These are phyloP conservation scores for Heliconius nattereri DNA, from an alignment of 1,140 invertebrate genomes.

Conservation along the genomic window DNA sequence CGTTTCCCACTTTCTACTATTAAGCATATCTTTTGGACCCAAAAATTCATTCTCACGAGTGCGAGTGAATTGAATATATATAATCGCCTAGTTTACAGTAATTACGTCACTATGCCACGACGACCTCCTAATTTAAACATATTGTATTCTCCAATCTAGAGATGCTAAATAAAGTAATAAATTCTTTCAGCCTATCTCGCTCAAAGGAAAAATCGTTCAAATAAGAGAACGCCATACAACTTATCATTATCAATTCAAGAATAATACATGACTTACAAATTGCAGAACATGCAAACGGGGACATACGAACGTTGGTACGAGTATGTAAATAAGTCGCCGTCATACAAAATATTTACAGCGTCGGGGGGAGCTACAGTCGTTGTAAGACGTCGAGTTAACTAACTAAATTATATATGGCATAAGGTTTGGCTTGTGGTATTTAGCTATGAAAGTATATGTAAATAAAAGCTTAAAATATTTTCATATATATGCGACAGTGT, in stretches of 20 bases:
- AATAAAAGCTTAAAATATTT: not conserved
- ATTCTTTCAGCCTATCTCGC: no score
- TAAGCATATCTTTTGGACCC: no score
- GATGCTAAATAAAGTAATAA: no score
- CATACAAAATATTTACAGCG: constrained; percentile 17
- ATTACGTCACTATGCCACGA: no score
- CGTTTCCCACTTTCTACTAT: not conserved
- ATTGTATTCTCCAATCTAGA: no score
- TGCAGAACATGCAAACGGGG: constrained; percentile 1
- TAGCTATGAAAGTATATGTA: not conserved
- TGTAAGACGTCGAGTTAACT: not conserved
- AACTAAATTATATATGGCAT: not conserved
- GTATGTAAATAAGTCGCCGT: not conserved
- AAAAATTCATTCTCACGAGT: no score
- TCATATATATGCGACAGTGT: not conserved
- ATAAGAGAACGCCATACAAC: not conserved
- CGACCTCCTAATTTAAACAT: no score
- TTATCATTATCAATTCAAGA: not conserved
- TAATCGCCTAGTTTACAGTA: no score
- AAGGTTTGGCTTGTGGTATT: not conserved
- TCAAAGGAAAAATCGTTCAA: no score
- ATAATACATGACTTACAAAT: not conserved
- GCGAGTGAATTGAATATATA: no score
- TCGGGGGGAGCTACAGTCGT: not conserved
- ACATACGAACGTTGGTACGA: not conserved